Conservation (phyloP, 2,113 vertebrate species). For the Trogon melanurus region DNA sequence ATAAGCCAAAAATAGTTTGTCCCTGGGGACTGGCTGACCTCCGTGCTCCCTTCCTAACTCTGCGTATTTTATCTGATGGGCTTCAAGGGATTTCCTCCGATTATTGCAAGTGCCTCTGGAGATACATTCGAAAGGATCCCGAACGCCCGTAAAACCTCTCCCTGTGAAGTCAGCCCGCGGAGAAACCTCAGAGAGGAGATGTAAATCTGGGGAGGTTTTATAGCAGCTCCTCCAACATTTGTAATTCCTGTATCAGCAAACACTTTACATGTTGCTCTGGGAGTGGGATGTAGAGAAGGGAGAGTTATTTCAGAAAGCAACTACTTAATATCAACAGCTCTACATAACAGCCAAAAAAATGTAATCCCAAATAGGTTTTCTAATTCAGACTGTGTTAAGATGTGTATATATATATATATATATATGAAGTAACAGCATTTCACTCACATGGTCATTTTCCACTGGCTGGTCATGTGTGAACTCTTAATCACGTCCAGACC, state of each 20-base stretch:
- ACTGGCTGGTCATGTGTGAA: background rate
- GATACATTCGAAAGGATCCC: background rate
- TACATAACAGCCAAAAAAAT: background rate
- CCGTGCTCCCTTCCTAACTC: background rate
- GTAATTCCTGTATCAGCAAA: constrained; percentile 16
- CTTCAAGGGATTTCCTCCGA: background rate
- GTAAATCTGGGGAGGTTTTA: constrained; percentile 25
- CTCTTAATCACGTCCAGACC: background rate
- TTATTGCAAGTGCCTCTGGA: constrained; percentile 34
- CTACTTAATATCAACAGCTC: constrained; percentile 6
- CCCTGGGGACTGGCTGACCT: background rate
- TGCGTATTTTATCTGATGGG: background rate
- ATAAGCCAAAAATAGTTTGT: background rate
- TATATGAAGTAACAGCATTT: background rate
- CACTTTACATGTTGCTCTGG: background rate
- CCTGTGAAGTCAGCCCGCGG: constrained; percentile 9
- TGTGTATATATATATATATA: background rate
- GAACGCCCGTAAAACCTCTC: constrained; percentile 25
- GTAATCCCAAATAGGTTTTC: constrained; percentile 23
- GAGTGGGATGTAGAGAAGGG: background rate
- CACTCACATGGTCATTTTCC: background rate
- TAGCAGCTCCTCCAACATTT: background rate
- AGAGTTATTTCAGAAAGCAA: constrained; percentile 17
- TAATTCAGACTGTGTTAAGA: background rate
- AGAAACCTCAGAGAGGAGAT: background rate